Evolutionary conservation across 2,888 invertebrate species (phyloP).

Genomic region (Trypoxylon attenuatum): DNA sequence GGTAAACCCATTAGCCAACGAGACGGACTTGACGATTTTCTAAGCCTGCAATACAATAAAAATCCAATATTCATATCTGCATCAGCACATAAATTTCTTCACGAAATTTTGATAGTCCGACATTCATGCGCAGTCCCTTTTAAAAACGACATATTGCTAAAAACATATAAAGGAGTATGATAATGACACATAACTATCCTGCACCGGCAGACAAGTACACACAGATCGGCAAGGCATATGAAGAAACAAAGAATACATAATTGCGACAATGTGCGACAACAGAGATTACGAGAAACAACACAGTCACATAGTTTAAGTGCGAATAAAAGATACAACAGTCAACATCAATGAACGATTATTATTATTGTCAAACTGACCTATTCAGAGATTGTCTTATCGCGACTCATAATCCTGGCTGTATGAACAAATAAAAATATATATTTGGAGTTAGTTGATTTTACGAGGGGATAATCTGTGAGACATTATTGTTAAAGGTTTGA

Average conservation of each 20-base stretch:
- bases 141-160: background rate
- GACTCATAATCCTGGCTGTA: constrained; percentile 62
- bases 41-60: constrained; percentile 76
- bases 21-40: constrained; percentile 81
- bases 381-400: constrained; percentile 52
- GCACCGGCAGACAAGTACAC: background rate
- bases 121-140: too few relatives aligned
- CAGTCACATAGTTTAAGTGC: constrained; percentile 9
- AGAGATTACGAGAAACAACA: background rate
- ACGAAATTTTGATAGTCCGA: too few relatives aligned
- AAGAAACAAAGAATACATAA: too few relatives aligned
- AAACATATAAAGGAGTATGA: background rate
- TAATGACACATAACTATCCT: background rate
- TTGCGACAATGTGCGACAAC: too few relatives aligned
- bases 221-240: too few relatives aligned
- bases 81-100: background rate
- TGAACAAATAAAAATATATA: constrained; percentile 51
- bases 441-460: constrained; percentile 20
- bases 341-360: too few relatives aligned
- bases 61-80: background rate
- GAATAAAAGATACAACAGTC: constrained; percentile 27
- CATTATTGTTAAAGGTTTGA: too few relatives aligned
- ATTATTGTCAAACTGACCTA: constrained; percentile 70
- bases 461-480: background rate
- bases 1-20: constrained; percentile 78